Evolutionary conservation across 2,113 vertebrate genomes (phyloP).

Genomic region (Istiophorus platypterus): DNA sequence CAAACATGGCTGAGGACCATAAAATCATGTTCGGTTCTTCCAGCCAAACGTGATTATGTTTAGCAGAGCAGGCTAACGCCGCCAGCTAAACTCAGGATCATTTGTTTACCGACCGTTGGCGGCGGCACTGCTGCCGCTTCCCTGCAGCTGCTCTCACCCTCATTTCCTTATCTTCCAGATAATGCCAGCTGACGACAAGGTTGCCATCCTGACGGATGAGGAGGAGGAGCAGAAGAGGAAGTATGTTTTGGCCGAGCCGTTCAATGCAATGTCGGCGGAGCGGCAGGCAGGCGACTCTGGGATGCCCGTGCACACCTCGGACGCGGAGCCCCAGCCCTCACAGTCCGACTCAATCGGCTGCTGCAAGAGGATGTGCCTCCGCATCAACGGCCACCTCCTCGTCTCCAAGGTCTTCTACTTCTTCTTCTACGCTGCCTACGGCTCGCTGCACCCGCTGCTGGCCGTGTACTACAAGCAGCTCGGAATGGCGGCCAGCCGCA

Average conservation of each 20-base stretch:
- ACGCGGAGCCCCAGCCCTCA: slow-evolving; percentile 48
- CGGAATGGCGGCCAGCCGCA: slow-evolving; percentile 94
- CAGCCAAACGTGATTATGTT: neutral
- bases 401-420: slow-evolving; percentile 98
- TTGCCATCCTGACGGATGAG: slow-evolving; percentile 95
- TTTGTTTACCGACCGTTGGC: slow-evolving; percentile 21
- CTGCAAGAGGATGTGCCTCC: slow-evolving; percentile 91
- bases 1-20: neutral
- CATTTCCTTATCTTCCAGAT: slow-evolving; percentile 70
- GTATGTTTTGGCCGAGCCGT: slow-evolving; percentile 91
- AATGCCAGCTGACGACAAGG: slow-evolving; percentile 96
- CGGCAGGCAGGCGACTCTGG: slow-evolving; percentile 46
- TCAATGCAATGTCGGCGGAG: slow-evolving; percentile 86
- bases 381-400: slow-evolving; percentile 92
- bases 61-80: neutral
- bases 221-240: slow-evolving; percentile 96
- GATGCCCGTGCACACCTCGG: slow-evolving; percentile 2
- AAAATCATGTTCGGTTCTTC: neutral
- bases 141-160: neutral
- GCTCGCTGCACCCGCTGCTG: slow-evolving; percentile 95
- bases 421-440: slow-evolving; percentile 98
- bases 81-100: neutral
- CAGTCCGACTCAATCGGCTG: slow-evolving; percentile 86
- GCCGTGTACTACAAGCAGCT: slow-evolving; percentile 97
- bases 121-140: too few relatives aligned